These are phyloP conservation scores for Muscidifurax raptorellus DNA, from an alignment of 1,140 invertebrate genomes.

Conservation along the genomic window DNA sequence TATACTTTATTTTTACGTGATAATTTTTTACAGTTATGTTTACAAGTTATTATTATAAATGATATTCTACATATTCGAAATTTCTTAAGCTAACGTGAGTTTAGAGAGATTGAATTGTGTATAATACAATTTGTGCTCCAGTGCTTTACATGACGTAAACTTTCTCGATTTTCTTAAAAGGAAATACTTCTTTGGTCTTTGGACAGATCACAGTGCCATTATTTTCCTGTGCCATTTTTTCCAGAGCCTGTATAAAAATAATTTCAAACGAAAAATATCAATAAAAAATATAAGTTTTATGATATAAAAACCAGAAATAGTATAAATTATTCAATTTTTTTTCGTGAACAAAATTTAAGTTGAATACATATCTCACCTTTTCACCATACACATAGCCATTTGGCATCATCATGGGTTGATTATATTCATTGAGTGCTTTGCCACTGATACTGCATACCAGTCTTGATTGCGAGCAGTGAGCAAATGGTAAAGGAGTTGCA, in stretches of 20 bases:
- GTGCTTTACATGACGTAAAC: constrained; percentile 93
- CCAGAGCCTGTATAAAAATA: constrained; percentile 81
- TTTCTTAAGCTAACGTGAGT: constrained; percentile 39
- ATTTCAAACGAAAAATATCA: constrained; percentile 36
- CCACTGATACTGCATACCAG: constrained; percentile 95
- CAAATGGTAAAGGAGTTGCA: constrained; percentile 91
- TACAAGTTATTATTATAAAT: constrained; percentile 36
- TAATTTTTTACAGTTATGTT: constrained; percentile 54
- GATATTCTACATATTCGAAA: constrained; percentile 51
- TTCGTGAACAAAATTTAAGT: constrained; percentile 21
- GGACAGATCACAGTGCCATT: constrained; percentile 93
- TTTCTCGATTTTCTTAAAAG: constrained; percentile 93
- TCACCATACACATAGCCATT: constrained; percentile 99
- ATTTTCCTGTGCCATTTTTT: constrained; percentile 92
- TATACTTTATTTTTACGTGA: constrained; percentile 52
- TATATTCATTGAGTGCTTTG: constrained; percentile 96
- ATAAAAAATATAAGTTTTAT: constrained; percentile 51
- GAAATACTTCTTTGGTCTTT: constrained; percentile 92
- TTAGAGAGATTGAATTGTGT: constrained; percentile 47
- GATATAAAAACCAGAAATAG: constrained; percentile 29
- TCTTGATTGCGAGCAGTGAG: constrained; percentile 96
- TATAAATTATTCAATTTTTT: background rate
- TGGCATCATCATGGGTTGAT: constrained; percentile 98
- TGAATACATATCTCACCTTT: constrained; percentile 78
- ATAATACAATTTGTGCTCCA: constrained; percentile 59